Evolutionary conservation across 2,113 vertebrate genomes (phyloP), one percentile per base, ranked within the genome.

Genomic region (Todiramphus chloris): DNA sequence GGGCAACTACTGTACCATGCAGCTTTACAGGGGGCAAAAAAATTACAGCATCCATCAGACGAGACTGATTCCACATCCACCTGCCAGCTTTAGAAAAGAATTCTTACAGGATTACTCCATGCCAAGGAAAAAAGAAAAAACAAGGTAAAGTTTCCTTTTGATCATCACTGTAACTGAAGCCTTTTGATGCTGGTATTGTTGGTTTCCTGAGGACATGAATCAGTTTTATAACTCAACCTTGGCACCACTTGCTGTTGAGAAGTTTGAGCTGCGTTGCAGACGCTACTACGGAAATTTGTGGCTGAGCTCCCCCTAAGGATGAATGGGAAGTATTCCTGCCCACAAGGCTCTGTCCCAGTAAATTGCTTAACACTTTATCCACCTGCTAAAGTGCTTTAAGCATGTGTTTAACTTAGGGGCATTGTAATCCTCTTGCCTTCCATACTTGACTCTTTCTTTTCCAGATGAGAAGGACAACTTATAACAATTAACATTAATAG

Each of bases 21-120:
- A 1, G 27, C 20, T 80, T 76, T 51, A 62, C 10, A 46, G 15
- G 16, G 25, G 37, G 8, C 2, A 62, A 66, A 60, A 84, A 69
- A 35, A 13, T 31, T 30, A 51, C 44, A 69, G 48, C 33, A 60
- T 60, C 59, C 35, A 23, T 68, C 64, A 78, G 41, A 59, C 0
- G 1, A 67, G 69, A 60, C 13, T 1, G 8, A 35, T 43, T 75
- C 35, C 0, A 1, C 16, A n/a, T 18, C 13, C 21, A 63, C 53
- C 51, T 63, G 24, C 41, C 18, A n/a, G 27, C 44, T 89, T 74
- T 67, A 70, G 62, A 59, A 70, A 85, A n/a, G 3, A 31, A 25
- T 69, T 91, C 27, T 77, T 81, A 31, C 28, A n/a, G 16, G 24
- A 55, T 84, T 92, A 28, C 16, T 59, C 31, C 12, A 13, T 24